phyloP scores from a whole-genome alignment of 2,797 vertebrate genomes.

The Sorex maritimensis region DNA sequence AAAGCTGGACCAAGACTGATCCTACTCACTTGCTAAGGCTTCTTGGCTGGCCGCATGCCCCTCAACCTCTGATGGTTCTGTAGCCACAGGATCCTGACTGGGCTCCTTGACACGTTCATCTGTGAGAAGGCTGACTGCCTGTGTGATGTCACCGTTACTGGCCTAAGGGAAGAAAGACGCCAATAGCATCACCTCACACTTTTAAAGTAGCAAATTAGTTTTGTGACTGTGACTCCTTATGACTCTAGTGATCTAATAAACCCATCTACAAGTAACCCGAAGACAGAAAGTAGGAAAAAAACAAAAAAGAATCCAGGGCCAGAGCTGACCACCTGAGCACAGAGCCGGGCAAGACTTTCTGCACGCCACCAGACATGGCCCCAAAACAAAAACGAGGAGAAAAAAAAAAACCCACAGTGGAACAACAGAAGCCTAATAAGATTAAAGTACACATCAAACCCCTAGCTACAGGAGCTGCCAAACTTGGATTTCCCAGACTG shows the following conservation, averaged over 20 bases:
- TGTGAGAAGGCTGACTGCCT: slow-evolving; percentile 95
- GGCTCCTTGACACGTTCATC: slow-evolving; percentile 89
- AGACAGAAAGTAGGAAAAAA: background rate
- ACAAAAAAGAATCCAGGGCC: background rate
- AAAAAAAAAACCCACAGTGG: no score
- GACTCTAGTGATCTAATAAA: background rate
- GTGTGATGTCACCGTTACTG: slow-evolving; percentile 95
- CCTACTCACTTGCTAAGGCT: slow-evolving; percentile 90
- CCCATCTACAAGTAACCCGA: background rate
- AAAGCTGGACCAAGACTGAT: background rate
- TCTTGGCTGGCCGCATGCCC: slow-evolving; percentile 87
- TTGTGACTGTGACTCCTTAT: background rate
- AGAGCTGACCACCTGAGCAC: no score
- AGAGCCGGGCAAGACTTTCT: no score
- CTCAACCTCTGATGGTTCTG: slow-evolving; percentile 88
- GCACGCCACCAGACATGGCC: background rate
- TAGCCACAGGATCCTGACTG: slow-evolving; percentile 84
- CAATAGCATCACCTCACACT: background rate
- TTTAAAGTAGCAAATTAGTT: background rate
- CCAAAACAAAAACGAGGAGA: background rate
- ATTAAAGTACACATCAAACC: background rate
- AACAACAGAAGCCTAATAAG: background rate
- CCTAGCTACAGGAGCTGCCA: background rate
- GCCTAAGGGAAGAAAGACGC: slow-evolving; percentile 89
- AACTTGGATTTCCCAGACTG: background rate